Conservation (phyloP, 2,113 vertebrate species). For the Hymenochirus boettgeri region DNA sequence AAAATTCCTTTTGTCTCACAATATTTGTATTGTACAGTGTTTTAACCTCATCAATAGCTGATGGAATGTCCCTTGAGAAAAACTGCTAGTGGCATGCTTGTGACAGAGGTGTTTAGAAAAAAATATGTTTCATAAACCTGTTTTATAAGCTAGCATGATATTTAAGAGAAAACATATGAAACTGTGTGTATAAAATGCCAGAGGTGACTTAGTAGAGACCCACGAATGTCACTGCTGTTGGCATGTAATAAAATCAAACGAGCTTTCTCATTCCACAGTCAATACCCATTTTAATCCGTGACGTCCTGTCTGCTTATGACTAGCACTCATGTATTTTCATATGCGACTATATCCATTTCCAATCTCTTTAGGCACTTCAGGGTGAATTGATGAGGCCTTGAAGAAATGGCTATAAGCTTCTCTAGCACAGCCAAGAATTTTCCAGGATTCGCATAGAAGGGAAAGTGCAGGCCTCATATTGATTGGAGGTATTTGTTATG, state of each 20-base stretch:
- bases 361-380: slow-evolving; percentile 29
- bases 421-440: slow-evolving; percentile 45
- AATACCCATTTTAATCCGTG: background rate
- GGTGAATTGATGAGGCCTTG: slow-evolving; percentile 33
- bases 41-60: too few species aligned
- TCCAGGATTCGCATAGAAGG: slow-evolving; percentile 45
- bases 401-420: slow-evolving; percentile 35
- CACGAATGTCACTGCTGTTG: slow-evolving; percentile 28
- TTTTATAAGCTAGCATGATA: background rate
- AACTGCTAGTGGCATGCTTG: too few species aligned
- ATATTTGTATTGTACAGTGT: too few species aligned
- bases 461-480: slow-evolving; percentile 44
- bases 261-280: slow-evolving; percentile 33
- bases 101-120: too few species aligned
- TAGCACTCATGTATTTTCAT: background rate
- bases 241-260: slow-evolving; percentile 45
- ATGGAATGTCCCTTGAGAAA: too few species aligned
- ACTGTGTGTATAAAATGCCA: slow-evolving; percentile 22
- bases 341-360: slow-evolving; percentile 2
- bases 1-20: too few species aligned
- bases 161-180: slow-evolving; percentile 3
- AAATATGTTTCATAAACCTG: too few species aligned
- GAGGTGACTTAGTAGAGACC: slow-evolving; percentile 37
- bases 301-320: slow-evolving; percentile 25
- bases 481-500: slow-evolving; percentile 51